Percentiles rank a stretch among this genome's conserved stretches.
These are phyloP conservation scores for Acronicta alni DNA, from an alignment of 2,888 invertebrate species.

Conservation along the genomic window DNA sequence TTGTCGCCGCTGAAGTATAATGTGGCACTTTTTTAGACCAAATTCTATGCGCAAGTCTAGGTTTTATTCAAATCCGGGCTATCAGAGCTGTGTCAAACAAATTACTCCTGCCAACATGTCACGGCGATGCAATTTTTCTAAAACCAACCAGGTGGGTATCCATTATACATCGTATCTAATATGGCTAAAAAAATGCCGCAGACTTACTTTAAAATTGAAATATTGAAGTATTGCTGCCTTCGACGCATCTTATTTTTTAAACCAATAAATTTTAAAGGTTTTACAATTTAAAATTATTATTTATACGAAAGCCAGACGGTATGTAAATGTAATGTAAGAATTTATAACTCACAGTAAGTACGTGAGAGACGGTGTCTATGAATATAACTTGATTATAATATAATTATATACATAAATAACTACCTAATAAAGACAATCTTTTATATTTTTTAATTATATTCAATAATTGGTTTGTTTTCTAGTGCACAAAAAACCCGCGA, in stretches of 20 bases:
- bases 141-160: conserved; percentile 83
- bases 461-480: too few species aligned
- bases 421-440: too few species aligned
- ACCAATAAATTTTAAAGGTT: conserved; percentile 41
- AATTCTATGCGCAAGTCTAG: conserved; percentile 67
- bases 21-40: conserved; percentile 58
- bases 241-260: conserved; percentile 48
- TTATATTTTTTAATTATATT: too few species aligned
- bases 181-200: conserved; percentile 64
- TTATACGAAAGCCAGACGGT: conserved; percentile 21
- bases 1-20: conserved; percentile 47
- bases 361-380: not conserved
- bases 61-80: conserved; percentile 80
- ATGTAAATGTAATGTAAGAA: conserved; percentile 26
- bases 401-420: too few species aligned
- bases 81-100: conserved; percentile 70
- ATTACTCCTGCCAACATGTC: conserved; percentile 83
- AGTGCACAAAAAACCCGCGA: not conserved
- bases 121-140: conserved; percentile 82
- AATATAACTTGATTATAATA: not conserved
- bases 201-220: conserved; percentile 62
- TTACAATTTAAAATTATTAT: conserved; percentile 33
- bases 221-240: conserved; percentile 53
- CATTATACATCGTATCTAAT: conserved; percentile 80
- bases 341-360: not conserved